Percentiles rank a stretch among this genome's conserved stretches.
Evolutionary conservation across 2,888 invertebrate genomes (phyloP).

Genomic region (Pollenia amentaria): DNA sequence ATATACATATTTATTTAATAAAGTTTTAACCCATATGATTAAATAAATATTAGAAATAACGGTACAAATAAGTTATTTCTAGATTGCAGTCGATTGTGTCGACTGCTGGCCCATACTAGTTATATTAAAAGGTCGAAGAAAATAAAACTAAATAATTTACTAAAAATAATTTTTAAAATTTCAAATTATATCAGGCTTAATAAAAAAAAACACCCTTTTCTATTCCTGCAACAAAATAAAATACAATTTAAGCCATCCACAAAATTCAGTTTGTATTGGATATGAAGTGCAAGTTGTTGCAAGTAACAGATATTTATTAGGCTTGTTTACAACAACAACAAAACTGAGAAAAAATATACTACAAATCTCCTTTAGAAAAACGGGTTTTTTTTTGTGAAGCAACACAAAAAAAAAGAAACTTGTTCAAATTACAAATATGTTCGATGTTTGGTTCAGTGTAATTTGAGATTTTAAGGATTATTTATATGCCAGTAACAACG

Average conservation of each 20-base stretch:
- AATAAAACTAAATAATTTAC: too few species aligned
- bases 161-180: too few species aligned
- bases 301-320: background rate
- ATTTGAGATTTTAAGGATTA: slow-evolving; percentile 14
- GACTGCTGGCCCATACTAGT: too few species aligned
- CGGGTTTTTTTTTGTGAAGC: slow-evolving; percentile 9
- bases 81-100: too few species aligned
- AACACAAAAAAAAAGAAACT: background rate
- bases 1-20: too few species aligned
- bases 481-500: background rate
- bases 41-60: too few species aligned
- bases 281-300: slow-evolving; percentile 14
- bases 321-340: background rate
- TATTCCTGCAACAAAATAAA: background rate
- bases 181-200: too few species aligned
- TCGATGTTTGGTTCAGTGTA: background rate
- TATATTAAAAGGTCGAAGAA: too few species aligned
- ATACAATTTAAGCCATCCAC: background rate
- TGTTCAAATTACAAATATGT: background rate
- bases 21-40: too few species aligned
- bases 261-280: background rate
- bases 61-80: too few species aligned
- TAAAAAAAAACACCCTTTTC: background rate
- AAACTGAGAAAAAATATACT: background rate
- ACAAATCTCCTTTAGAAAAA: background rate